Evolutionary conservation across 1,140 invertebrate species (phyloP).

Genomic region (Homalodisca vitripennis): DNA sequence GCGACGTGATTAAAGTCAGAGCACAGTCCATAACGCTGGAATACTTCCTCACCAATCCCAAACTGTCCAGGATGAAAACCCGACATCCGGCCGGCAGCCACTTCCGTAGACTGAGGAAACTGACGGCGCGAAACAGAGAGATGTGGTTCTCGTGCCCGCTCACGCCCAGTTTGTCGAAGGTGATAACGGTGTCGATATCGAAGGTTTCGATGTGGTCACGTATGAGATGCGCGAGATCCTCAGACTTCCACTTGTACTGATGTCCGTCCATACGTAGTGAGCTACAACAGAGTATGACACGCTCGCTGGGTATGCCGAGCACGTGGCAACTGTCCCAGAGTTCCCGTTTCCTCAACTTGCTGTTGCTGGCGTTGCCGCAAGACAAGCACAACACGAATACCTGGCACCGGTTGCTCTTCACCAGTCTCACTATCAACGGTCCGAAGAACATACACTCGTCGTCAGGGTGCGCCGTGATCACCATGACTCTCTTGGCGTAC

Average conservation of each 20-base stretch:
- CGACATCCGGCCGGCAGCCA: slow-evolving; percentile 73
- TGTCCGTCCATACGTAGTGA: slow-evolving; percentile 74
- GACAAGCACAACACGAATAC: slow-evolving; percentile 86
- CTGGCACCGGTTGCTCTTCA: slow-evolving; percentile 58
- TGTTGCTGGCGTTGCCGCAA: slow-evolving; percentile 72
- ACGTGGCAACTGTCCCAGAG: slow-evolving; percentile 72
- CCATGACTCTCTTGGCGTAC: slow-evolving; percentile 57
- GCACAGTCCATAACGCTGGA: slow-evolving; percentile 78
- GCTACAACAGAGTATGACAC: slow-evolving; percentile 68
- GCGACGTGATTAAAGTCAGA: slow-evolving; percentile 70
- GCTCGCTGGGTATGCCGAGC: slow-evolving; percentile 73
- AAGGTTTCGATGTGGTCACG: slow-evolving; percentile 68
- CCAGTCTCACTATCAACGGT: slow-evolving; percentile 75
- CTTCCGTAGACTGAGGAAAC: slow-evolving; percentile 70
- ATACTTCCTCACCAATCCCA: slow-evolving; percentile 87
- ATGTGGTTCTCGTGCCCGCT: slow-evolving; percentile 89
- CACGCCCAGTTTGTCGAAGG: slow-evolving; percentile 89
- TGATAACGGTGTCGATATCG: slow-evolving; percentile 80
- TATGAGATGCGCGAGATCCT: slow-evolving; percentile 68
- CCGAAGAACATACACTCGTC: slow-evolving; percentile 99
- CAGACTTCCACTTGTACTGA: slow-evolving; percentile 69
- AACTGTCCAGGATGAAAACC: slow-evolving; percentile 78
- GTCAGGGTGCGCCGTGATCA: slow-evolving; percentile 93
- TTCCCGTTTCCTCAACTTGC: slow-evolving; percentile 68
- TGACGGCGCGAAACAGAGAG: slow-evolving; percentile 75